Evolutionary conservation across 2,888 invertebrate species (phyloP).

Genomic region (Tenthredo amoena): DNA sequence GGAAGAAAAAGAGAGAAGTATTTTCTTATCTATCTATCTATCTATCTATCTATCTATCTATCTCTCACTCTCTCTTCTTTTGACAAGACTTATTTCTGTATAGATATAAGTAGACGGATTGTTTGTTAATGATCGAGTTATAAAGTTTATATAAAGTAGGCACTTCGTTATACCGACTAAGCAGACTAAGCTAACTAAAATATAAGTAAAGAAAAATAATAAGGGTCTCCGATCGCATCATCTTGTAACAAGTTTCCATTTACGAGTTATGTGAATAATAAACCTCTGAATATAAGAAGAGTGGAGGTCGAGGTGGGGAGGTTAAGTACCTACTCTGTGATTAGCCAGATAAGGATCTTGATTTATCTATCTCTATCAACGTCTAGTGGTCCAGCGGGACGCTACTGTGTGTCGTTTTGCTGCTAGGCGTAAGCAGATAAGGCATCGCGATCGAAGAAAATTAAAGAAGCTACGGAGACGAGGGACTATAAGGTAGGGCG

Average conservation of each 20-base stretch:
- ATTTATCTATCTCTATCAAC: slow-evolving; percentile 64
- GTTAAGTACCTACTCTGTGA: slow-evolving; percentile 58
- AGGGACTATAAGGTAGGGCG: background rate
- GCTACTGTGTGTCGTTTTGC: slow-evolving; percentile 45
- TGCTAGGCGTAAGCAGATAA: slow-evolving; percentile 5
- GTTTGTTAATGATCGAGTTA: background rate
- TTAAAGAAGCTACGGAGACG: background rate
- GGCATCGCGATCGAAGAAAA: slow-evolving; percentile 32
- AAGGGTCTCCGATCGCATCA: background rate
- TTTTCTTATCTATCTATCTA: slow-evolving; percentile 55
- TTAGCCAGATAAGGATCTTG: slow-evolving; percentile 69
- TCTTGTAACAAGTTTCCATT: background rate
- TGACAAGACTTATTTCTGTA: background rate
- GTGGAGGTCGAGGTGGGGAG: slow-evolving; percentile 1
- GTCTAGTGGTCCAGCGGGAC: slow-evolving; percentile 52
- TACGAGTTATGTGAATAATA: background rate
- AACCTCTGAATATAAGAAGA: background rate
- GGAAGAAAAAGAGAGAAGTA: slow-evolving; percentile 36
- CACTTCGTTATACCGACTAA: background rate
- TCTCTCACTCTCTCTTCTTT: slow-evolving; percentile 18
- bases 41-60: slow-evolving; percentile 17
- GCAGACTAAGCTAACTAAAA: background rate
- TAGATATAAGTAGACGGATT: background rate
- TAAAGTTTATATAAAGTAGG: background rate
- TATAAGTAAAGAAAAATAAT: background rate